Evolutionary conservation across 2,113 vertebrate genomes (phyloP).

Genomic region (Gymnogyps californianus): DNA sequence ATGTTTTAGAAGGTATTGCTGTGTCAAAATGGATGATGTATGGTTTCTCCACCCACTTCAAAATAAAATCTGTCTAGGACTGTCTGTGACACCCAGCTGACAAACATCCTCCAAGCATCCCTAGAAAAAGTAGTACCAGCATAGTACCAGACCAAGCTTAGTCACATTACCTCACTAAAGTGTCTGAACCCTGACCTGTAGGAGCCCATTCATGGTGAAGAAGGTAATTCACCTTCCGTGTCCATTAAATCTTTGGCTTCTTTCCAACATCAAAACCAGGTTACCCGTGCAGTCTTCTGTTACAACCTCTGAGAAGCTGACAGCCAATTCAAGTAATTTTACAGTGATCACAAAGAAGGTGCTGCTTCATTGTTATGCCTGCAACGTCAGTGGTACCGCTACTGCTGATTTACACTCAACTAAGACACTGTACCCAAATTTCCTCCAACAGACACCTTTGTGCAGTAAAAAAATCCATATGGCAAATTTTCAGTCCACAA

Average conservation of each 20-base stretch:
- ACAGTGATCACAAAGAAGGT: background rate
- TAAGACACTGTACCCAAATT: background rate
- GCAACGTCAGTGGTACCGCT: background rate
- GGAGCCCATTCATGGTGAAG: background rate
- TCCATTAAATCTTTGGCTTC: background rate
- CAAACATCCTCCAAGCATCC: background rate
- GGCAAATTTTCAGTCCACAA: background rate
- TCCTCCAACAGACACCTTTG: background rate
- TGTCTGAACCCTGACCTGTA: conserved; percentile 9
- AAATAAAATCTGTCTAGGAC: background rate
- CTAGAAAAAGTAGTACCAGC: background rate
- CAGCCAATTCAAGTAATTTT: background rate
- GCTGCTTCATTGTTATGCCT: background rate
- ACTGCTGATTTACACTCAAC: background rate
- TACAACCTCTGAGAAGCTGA: background rate
- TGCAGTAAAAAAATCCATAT: background rate
- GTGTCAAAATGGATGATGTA: background rate
- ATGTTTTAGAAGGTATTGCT: background rate
- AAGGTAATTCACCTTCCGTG: background rate
- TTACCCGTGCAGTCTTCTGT: background rate
- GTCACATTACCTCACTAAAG: background rate
- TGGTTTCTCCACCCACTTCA: background rate
- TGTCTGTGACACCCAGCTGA: background rate
- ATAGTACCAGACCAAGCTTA: background rate
- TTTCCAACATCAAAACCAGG: background rate